These are phyloP conservation scores for Pituophis catenifer DNA, from an alignment of 2,113 vertebrate genomes.

Conservation along the genomic window DNA sequence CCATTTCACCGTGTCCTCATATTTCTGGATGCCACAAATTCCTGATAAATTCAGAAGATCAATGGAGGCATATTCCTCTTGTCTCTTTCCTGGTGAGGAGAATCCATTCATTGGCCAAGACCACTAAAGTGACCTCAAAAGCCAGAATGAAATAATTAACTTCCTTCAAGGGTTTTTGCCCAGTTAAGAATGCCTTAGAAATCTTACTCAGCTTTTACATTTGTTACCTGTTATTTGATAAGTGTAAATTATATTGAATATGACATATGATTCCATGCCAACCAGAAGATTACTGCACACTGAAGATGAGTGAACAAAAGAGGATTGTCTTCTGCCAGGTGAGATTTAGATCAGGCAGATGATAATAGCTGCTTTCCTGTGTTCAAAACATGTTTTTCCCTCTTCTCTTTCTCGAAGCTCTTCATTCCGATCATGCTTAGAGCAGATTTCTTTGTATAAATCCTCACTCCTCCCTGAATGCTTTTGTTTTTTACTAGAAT, in stretches of 20 bases:
- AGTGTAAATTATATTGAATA: neutral
- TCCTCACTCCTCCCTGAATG: neutral
- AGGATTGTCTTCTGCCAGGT: neutral
- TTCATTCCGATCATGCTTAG: neutral
- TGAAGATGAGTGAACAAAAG: neutral
- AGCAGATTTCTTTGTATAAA: conserved; percentile 5
- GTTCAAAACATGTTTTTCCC: neutral
- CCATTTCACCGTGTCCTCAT: neutral
- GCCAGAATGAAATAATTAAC: neutral
- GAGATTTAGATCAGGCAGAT: neutral
- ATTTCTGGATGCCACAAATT: neutral
- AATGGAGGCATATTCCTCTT: neutral
- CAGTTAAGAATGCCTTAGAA: neutral
- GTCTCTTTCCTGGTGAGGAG: neutral
- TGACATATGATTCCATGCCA: neutral
- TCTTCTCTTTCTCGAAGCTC: neutral
- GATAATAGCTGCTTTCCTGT: neutral
- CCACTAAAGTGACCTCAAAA: neutral
- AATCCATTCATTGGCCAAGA: neutral
- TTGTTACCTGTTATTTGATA: neutral
- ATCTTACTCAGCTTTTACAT: neutral
- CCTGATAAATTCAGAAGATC: neutral
- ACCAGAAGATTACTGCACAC: neutral
- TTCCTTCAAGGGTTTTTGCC: neutral
- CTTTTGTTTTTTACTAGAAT: neutral